Percentiles rank a stretch among this genome's conserved stretches.
These are phyloP conservation scores for Orthosia gothica DNA, from an alignment of 2,888 invertebrate genomes.

Conservation along the genomic window DNA sequence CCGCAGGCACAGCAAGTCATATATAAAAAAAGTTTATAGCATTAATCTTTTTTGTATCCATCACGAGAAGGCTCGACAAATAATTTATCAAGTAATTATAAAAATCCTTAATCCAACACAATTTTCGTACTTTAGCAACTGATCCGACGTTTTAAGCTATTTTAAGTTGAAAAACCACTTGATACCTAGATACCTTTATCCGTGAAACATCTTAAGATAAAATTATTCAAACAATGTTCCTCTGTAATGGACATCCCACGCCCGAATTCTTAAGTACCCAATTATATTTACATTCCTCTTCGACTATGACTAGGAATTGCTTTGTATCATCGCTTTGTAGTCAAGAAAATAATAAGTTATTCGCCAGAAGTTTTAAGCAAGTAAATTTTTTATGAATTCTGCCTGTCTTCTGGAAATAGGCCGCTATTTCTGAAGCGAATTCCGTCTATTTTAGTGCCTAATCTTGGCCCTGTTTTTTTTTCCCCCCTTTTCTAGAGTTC, in stretches of 20 bases:
- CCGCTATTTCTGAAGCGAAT: neutral
- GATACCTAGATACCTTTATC: conserved; percentile 3
- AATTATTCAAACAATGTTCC: conserved; percentile 39
- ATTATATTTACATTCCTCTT: conserved; percentile 29
- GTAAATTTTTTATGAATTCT: no score
- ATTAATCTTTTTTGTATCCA: no score
- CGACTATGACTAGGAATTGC: neutral
- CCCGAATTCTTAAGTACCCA: conserved; percentile 24
- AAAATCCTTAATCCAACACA: neutral
- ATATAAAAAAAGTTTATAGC: no score
- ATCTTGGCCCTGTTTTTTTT: neutral
- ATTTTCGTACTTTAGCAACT: neutral
- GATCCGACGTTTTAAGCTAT: neutral
- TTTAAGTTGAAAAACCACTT: conserved; percentile 17
- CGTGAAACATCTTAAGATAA: conserved; percentile 17
- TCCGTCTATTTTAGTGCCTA: neutral
- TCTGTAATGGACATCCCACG: conserved; percentile 23
- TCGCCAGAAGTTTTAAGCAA: neutral
- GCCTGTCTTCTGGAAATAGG: no score
- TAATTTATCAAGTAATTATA: no score
- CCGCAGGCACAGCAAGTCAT: no score
- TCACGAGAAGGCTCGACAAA: no score
- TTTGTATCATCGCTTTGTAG: neutral
- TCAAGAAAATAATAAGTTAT: conserved; percentile 4
- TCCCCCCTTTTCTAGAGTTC: no score